These are phyloP conservation scores for Bradypodion ventrale DNA, from an alignment of 2,797 vertebrate species.

Conservation along the genomic window DNA sequence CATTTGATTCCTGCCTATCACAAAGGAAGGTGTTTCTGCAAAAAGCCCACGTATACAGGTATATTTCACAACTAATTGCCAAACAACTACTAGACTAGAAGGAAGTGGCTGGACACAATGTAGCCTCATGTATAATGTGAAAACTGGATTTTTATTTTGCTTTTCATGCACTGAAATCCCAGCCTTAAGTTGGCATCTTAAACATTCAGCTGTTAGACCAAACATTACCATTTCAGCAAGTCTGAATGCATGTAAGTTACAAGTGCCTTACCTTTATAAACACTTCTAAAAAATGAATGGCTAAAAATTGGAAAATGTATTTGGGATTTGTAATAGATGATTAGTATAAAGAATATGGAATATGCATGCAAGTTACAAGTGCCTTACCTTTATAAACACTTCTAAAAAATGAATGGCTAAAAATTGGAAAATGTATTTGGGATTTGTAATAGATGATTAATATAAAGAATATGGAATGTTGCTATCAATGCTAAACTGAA, in stretches of 20 bases:
- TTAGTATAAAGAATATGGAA: too few relatives aligned
- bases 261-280: slow-evolving; percentile 18
- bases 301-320: too few relatives aligned
- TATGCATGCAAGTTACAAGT: slow-evolving; percentile 18
- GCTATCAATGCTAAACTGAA: too few relatives aligned
- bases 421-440: too few relatives aligned
- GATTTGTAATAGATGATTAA: too few relatives aligned
- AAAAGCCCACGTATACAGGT: slow-evolving; percentile 45
- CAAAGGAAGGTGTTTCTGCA: slow-evolving; percentile 50
- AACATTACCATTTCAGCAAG: slow-evolving; percentile 23
- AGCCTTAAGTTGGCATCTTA: slow-evolving; percentile 17
- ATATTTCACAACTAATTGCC: slow-evolving; percentile 51
- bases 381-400: background rate
- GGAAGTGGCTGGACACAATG: background rate
- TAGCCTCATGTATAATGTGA: slow-evolving; percentile 16
- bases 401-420: too few relatives aligned
- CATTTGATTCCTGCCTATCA: slow-evolving; percentile 56
- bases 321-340: too few relatives aligned
- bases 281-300: too few relatives aligned
- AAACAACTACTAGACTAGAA: slow-evolving; percentile 26
- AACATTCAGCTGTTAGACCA: slow-evolving; percentile 32
- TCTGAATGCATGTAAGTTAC: background rate
- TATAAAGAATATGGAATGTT: too few relatives aligned
- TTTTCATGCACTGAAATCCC: slow-evolving; percentile 21
- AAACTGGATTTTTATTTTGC: slow-evolving; percentile 42